Conservation (phyloP, 2,888 invertebrate genomes). For the Labia minor region DNA sequence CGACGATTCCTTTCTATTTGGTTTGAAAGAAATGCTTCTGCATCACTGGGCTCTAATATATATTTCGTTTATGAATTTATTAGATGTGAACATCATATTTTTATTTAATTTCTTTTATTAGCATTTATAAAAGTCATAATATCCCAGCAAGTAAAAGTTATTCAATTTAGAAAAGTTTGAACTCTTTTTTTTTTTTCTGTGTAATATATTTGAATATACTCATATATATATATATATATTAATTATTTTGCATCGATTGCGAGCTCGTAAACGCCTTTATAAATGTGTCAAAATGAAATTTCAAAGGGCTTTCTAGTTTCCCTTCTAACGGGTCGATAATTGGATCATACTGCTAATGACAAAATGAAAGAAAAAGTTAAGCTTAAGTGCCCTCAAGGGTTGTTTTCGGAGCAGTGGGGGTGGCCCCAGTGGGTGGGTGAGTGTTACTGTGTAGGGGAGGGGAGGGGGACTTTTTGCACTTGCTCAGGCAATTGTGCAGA, state of each 20-base stretch:
- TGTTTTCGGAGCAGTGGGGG: background rate
- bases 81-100: too few species aligned
- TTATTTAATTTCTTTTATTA: background rate
- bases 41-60: too few species aligned
- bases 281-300: constrained; percentile 2
- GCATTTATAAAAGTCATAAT: background rate
- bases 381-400: background rate
- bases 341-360: constrained; percentile 13
- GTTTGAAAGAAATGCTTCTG: too few species aligned
- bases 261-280: constrained; percentile 7
- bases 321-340: background rate
- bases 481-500: constrained; percentile 13
- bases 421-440: background rate
- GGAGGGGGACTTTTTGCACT: background rate
- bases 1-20: too few species aligned
- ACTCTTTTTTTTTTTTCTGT: background rate
- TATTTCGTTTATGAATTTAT: too few species aligned
- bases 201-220: background rate
- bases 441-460: too few species aligned
- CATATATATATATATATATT: background rate
- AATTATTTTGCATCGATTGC: background rate
- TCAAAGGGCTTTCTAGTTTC: constrained; percentile 13
- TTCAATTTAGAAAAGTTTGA: constrained; percentile 9
- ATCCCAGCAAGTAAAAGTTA: background rate
- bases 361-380: background rate